These are phyloP conservation scores for Sericinus montela DNA, from an alignment of 2,888 invertebrate species.

Conservation along the genomic window DNA sequence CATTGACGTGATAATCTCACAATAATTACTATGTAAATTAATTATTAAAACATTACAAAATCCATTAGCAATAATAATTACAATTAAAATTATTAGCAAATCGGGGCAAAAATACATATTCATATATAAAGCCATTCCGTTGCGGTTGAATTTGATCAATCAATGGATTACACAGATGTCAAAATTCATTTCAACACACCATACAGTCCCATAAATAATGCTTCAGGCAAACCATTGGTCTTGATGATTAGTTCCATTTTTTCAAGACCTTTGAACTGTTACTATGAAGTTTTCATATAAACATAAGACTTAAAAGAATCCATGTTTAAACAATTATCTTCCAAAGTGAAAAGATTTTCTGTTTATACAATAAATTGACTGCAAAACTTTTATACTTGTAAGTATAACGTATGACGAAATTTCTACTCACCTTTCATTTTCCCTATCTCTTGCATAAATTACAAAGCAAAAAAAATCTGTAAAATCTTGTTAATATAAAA, in stretches of 20 bases:
- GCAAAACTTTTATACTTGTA: no score
- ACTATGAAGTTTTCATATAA: no score
- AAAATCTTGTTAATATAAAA: no score
- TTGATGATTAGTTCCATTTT: no score
- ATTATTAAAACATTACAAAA: slow-evolving; percentile 76
- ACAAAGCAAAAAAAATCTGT: neutral
- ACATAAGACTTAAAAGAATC: no score
- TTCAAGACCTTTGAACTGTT: no score
- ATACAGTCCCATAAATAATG: no score
- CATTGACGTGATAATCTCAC: slow-evolving; percentile 61
- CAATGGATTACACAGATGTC: neutral
- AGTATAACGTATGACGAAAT: neutral
- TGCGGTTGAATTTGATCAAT: slow-evolving; percentile 13
- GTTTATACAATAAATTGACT: no score
- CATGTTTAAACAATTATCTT: no score
- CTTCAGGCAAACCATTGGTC: no score
- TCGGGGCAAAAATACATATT: slow-evolving; percentile 53
- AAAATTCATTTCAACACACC: neutral
- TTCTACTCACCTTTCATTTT: neutral
- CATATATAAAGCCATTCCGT: slow-evolving; percentile 51
- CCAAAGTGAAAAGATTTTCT: no score
- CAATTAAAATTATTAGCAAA: slow-evolving; percentile 71
- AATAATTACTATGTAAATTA: slow-evolving; percentile 75
- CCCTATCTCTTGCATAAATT: neutral
- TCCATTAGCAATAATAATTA: slow-evolving; percentile 60